Percentiles rank a stretch among this genome's conserved stretches.
These are phyloP conservation scores for Mamestra configurata DNA, from an alignment of 1,140 invertebrate genomes.

Conservation along the genomic window DNA sequence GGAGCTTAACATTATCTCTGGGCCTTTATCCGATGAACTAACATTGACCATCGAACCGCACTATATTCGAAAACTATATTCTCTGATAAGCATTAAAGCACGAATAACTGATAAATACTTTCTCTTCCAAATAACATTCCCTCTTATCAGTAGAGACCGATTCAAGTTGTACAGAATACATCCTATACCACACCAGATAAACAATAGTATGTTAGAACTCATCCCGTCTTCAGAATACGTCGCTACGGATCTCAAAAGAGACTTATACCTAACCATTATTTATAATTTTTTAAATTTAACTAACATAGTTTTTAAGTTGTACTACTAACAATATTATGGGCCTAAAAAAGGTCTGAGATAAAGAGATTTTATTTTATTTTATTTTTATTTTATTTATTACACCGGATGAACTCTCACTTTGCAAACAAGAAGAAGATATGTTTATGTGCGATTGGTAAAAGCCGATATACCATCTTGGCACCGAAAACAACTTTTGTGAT, in stretches of 20 bases:
- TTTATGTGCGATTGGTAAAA: not conserved
- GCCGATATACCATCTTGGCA: not conserved
- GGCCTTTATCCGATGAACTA: not conserved
- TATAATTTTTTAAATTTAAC: no score
- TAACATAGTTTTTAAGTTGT: no score
- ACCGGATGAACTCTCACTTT: not conserved
- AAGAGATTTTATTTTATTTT: no score
- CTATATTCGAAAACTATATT: not conserved
- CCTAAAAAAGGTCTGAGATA: no score
- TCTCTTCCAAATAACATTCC: conserved; percentile 39
- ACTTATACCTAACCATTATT: not conserved
- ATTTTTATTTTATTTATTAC: no score
- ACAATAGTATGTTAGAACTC: not conserved
- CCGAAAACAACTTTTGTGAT: not conserved
- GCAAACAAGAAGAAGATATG: not conserved
- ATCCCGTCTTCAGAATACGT: conserved; percentile 7
- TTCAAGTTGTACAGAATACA: conserved; percentile 13
- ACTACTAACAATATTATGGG: no score
- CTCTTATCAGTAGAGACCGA: conserved; percentile 10
- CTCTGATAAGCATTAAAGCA: conserved; percentile 11
- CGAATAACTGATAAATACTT: conserved; percentile 19
- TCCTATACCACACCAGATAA: not conserved
- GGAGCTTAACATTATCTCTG: not conserved
- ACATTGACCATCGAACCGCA: not conserved
- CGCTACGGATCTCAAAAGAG: not conserved